Conservation (phyloP, 2,797 vertebrate genomes). For the Centropyge bicolor region DNA sequence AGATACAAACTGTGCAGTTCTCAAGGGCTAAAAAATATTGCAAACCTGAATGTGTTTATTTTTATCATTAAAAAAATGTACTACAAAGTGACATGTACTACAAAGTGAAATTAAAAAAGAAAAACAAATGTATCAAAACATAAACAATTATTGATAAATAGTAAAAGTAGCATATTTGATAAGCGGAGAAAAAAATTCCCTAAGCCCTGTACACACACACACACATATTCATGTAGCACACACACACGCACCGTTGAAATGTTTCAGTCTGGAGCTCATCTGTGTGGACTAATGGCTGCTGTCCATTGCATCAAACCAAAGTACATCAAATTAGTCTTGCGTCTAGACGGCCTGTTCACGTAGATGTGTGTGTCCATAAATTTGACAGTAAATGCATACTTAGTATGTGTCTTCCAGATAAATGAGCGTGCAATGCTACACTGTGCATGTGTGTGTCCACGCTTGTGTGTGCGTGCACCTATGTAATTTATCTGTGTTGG, state of each 20-base stretch:
- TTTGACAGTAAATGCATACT: slow-evolving; percentile 67
- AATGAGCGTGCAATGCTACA: slow-evolving; percentile 42
- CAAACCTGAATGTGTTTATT: not conserved
- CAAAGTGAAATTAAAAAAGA: not conserved
- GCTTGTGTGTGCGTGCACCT: slow-evolving; percentile 11
- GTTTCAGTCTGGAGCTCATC: slow-evolving; percentile 12
- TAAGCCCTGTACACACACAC: not conserved
- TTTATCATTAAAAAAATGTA: not conserved
- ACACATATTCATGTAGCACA: not conserved
- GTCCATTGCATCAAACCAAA: slow-evolving; percentile 57
- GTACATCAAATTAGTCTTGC: slow-evolving; percentile 63
- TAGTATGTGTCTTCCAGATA: slow-evolving; percentile 62
- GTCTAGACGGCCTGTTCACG: slow-evolving; percentile 71
- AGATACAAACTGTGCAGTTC: not conserved
- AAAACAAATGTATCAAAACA: not conserved
- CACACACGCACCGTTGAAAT: not conserved
- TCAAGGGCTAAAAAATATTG: not conserved
- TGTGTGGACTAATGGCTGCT: slow-evolving; percentile 57
- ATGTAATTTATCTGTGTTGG: slow-evolving; percentile 48
- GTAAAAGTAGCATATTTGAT: not conserved
- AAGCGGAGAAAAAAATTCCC: not conserved
- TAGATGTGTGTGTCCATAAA: slow-evolving; percentile 55
- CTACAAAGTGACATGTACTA: not conserved
- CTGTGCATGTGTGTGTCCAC: slow-evolving; percentile 23
- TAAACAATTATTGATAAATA: not conserved